A percentile compares a stretch with the other conserved stretches of the same genome.
Evolutionary conservation across 2,888 invertebrate genomes (phyloP).

Genomic region (Tipula unca): DNA sequence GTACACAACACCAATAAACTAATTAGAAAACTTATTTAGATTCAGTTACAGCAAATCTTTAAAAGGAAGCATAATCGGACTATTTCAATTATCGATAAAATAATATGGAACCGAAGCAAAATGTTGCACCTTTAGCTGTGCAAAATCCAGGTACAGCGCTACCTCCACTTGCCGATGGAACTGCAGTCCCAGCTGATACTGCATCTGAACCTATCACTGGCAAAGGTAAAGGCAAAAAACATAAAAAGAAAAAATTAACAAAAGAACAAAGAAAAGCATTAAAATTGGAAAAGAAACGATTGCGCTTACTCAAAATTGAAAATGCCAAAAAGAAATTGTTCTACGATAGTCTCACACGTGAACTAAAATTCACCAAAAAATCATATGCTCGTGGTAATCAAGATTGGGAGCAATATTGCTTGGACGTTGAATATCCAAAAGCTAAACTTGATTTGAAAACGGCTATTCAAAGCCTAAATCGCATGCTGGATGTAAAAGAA

Average conservation of each 20-base stretch:
- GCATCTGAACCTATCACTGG: neutral
- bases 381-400: slow-evolving; percentile 30
- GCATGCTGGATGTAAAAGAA: neutral
- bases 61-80: neutral
- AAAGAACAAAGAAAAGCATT: slow-evolving; percentile 20
- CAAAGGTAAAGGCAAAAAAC: neutral
- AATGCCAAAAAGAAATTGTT: neutral
- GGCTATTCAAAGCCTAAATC: neutral
- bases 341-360: slow-evolving; percentile 28
- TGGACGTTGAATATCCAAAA: slow-evolving; percentile 32
- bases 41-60: neutral
- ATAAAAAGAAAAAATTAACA: slow-evolving; percentile 19
- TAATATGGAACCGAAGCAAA: neutral
- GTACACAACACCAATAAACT: too few relatives aligned
- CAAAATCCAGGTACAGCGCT: neutral
- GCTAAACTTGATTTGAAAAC: slow-evolving; percentile 31
- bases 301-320: neutral
- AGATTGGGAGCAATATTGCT: slow-evolving; percentile 33
- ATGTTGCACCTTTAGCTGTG: neutral
- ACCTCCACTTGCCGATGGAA: too few relatives aligned
- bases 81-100: neutral
- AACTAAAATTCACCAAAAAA: slow-evolving; percentile 32
- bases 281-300: slow-evolving; percentile 19
- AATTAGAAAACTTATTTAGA: neutral
- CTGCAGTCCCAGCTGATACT: neutral